These are phyloP conservation scores for Esox niger DNA, from an alignment of 2,113 vertebrate genomes.

Conservation along the genomic window DNA sequence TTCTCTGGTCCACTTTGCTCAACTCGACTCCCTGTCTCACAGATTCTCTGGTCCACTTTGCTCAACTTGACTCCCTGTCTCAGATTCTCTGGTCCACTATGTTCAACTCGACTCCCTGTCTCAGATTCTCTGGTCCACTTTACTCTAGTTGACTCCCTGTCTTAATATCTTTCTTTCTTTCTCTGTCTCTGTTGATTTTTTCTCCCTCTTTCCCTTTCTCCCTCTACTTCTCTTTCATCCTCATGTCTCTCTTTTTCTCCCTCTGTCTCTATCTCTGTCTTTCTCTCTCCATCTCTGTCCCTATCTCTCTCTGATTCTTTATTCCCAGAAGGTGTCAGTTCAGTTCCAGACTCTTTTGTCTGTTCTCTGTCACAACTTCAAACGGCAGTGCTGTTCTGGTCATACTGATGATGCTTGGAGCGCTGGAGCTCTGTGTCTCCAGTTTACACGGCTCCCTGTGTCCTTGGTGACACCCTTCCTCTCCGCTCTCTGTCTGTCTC, in stretches of 20 bases:
- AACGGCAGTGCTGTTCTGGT: constrained; percentile 56
- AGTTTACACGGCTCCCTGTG: constrained; percentile 66
- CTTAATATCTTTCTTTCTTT: no score
- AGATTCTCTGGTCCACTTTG: constrained; percentile 2
- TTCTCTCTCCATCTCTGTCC: background rate
- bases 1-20: no score
- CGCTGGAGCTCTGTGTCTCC: constrained; percentile 56
- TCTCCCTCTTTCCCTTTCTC: background rate
- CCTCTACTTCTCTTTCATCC: background rate
- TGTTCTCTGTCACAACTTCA: constrained; percentile 56
- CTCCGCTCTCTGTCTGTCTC: constrained; percentile 55
- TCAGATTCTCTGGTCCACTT: background rate
- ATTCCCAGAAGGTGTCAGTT: background rate
- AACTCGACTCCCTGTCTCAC: no score
- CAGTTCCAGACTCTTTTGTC: constrained; percentile 1
- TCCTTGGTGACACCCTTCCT: constrained; percentile 64
- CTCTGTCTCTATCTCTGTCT: background rate
- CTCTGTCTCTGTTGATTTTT: background rate
- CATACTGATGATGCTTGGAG: constrained; percentile 53
- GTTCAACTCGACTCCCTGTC: background rate
- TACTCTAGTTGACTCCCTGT: background rate
- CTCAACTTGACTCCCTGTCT: background rate
- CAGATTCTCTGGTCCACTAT: background rate
- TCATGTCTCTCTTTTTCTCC: background rate
- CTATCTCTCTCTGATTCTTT: constrained; percentile 22